Base-by-base conservation (phyloP, 2,797 vertebrate genomes). In the Coreius guichenoti region DNA sequence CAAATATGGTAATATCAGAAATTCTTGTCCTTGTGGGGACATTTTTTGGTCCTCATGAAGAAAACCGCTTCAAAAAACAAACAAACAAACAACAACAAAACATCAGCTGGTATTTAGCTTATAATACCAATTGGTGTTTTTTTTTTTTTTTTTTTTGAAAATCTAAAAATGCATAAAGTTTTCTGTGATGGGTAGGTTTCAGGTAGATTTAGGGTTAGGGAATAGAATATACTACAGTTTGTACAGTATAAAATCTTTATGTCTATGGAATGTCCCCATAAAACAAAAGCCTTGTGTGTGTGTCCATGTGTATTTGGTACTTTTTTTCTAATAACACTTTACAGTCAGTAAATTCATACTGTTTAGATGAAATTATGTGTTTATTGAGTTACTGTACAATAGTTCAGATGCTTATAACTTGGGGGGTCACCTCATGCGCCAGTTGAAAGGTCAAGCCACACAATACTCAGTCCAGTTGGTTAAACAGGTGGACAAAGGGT, bases 391-490 rank as follows among this genome's bases (percentile, higher is more conserved):
- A 8, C 26, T 31, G 3, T 79, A 14, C 5, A 49, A 7, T 36
- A 68, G 79, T 86, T 91, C 63, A 45, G 11, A 8, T 76, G 80
- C 87, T 58, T 82, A 85, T 67, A 65, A 70, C 84, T 85, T 85
- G 83, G 68, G 51, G 90, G 90, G 90, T 93, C 86, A 76, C 29
- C 77, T 84, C 86, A 80, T 61, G 51, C 74, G 81, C 90, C 89
- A 51, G 78, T 29, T 87, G 92, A 91, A 91, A 92, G 85, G 4
- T 68, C 86, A 81, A 43, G 81, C 72, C 79, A 77, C 65, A 81
- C 86, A 87, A 85, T 70, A 79, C 91, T 87, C 88, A 91, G 86
- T 89, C 92, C 91, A 93, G 91, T 91, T 94, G 93, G 88, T 79
- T 85, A 83, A 90, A 94, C 93, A 93, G 92, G 91, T 95, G 94